Percentiles rank a stretch among this genome's conserved stretches.
Evolutionary conservation across 2,113 vertebrate genomes (phyloP).

Genomic region (Morone saxatilis): DNA sequence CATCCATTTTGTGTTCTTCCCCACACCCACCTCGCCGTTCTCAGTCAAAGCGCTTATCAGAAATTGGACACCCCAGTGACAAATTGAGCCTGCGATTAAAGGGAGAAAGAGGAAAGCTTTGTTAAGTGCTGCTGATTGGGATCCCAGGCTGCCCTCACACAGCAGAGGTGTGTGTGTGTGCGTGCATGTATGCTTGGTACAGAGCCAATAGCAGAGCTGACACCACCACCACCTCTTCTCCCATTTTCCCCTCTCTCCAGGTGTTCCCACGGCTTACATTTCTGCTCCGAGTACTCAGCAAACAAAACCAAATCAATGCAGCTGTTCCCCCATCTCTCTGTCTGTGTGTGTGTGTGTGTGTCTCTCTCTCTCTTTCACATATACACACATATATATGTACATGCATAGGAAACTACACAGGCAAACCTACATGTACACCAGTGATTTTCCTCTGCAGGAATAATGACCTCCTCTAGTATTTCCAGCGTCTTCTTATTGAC

Average conservation of each 20-base stretch:
- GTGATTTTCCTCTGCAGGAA: slow-evolving; percentile 53
- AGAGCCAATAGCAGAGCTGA: slow-evolving; percentile 74
- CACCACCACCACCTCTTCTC: slow-evolving; percentile 68
- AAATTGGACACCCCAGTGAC: slow-evolving; percentile 86
- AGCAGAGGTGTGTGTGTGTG: slow-evolving; percentile 56
- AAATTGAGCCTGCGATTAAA: slow-evolving; percentile 84
- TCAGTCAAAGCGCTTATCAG: slow-evolving; percentile 82
- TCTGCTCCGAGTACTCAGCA: slow-evolving; percentile 77
- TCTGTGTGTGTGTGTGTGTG: background rate
- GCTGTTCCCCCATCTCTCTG: slow-evolving; percentile 62
- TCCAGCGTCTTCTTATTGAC: slow-evolving; percentile 60
- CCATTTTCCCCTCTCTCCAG: slow-evolving; percentile 76
- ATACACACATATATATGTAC: slow-evolving; percentile 1
- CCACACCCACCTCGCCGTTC: slow-evolving; percentile 69
- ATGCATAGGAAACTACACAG: slow-evolving; percentile 34
- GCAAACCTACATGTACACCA: slow-evolving; percentile 34
- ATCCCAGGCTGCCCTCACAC: slow-evolving; percentile 74
- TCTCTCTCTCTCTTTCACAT: slow-evolving; percentile 9
- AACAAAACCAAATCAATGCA: slow-evolving; percentile 81
- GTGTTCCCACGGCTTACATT: slow-evolving; percentile 82
- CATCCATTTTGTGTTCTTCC: slow-evolving; percentile 83
- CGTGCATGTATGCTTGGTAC: slow-evolving; percentile 59
- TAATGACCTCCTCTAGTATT: slow-evolving; percentile 62
- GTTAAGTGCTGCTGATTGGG: slow-evolving; percentile 82
- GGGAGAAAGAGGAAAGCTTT: slow-evolving; percentile 80